phyloP scores from a whole-genome alignment of 2,797 vertebrate genomes.

The Coranthus polyacanthus region DNA sequence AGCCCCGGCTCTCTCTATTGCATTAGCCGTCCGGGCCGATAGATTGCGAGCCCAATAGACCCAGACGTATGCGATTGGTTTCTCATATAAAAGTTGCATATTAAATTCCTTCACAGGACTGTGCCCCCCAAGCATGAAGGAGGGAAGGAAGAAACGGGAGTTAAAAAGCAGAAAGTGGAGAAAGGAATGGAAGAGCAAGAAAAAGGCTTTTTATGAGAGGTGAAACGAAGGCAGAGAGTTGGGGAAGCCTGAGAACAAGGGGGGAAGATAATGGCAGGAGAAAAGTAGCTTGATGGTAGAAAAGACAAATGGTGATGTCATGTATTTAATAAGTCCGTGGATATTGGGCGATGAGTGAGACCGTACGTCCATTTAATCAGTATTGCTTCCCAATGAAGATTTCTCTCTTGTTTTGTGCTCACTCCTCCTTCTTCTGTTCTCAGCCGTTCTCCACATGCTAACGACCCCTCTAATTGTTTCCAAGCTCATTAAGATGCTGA shows the following conservation, averaged over 20 bases:
- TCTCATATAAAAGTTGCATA: conserved; percentile 90
- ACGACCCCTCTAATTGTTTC: conserved; percentile 84
- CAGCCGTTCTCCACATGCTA: conserved; percentile 74
- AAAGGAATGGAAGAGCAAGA: conserved; percentile 72
- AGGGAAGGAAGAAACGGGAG: conserved; percentile 76
- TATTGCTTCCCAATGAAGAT: conserved; percentile 83
- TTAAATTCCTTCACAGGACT: conserved; percentile 90
- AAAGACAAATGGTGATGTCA: conserved; percentile 83
- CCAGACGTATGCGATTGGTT: conserved; percentile 89
- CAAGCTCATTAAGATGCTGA: conserved; percentile 83
- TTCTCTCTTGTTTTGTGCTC: conserved; percentile 74
- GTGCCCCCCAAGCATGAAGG: conserved; percentile 82
- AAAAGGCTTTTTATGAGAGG: conserved; percentile 81
- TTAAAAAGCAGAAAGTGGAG: conserved; percentile 73
- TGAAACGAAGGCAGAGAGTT: conserved; percentile 65
- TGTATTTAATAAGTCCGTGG: conserved; percentile 82
- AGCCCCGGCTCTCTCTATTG: conserved; percentile 86
- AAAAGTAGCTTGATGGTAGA: conserved; percentile 76
- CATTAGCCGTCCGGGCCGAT: conserved; percentile 88
- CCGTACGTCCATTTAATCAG: conserved; percentile 84
- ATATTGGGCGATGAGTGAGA: conserved; percentile 82
- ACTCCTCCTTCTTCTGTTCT: conserved; percentile 54
- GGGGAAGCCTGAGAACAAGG: conserved; percentile 61
- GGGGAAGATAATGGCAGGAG: conserved; percentile 68
- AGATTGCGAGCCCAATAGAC: conserved; percentile 88